A percentile compares a stretch with the other conserved stretches of the same genome.
Evolutionary conservation across 2,113 vertebrate genomes (phyloP).

Genomic region (Budorcas taxicolor): DNA sequence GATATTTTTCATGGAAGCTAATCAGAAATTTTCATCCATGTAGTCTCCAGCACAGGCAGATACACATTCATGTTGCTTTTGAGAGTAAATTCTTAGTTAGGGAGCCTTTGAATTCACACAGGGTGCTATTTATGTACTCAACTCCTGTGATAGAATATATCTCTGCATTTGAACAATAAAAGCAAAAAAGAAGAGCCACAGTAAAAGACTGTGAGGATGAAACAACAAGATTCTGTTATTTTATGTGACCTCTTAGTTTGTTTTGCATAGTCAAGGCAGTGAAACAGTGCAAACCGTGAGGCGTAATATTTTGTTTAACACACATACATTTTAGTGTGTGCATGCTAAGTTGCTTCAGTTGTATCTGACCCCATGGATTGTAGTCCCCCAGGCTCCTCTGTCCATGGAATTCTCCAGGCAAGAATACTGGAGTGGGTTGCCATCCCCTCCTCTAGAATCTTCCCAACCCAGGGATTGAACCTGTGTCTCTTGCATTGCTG

Average conservation of each 20-base stretch:
- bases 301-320: not conserved
- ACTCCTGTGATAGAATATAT: not conserved
- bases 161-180: not conserved
- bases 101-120: not conserved
- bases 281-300: not conserved
- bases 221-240: not conserved
- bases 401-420: not conserved
- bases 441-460: not conserved
- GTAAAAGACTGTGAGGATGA: not conserved
- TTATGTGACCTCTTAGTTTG: not conserved
- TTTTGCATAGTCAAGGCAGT: slow-evolving; percentile 19
- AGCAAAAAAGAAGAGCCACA: not conserved
- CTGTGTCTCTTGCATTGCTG: not conserved
- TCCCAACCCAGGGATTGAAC: not conserved
- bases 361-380: not conserved
- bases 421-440: not conserved
- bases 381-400: not conserved
- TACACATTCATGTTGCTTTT: not conserved
- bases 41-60: not conserved
- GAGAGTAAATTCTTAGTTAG: not conserved
- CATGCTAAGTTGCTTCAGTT: not conserved
- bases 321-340: not conserved
- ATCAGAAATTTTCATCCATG: not conserved
- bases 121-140: not conserved
- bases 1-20: not conserved